Conservation (phyloP, 1,140 invertebrate genomes). For the Aphidius gifuensis region DNA sequence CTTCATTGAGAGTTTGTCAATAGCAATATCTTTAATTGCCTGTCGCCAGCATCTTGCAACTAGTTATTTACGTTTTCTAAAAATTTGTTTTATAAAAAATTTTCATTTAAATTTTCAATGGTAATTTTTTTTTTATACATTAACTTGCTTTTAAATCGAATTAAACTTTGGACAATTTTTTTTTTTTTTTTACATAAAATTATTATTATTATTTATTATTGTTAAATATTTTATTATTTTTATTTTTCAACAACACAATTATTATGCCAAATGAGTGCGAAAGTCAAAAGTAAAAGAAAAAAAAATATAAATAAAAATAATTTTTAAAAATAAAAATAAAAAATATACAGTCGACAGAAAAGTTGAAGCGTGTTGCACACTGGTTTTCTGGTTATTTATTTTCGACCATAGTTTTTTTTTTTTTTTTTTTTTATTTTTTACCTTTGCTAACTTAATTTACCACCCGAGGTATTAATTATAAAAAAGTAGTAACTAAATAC, state of each 20-base stretch:
- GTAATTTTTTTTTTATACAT: no score
- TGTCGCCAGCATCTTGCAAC: slow-evolving; percentile 4
- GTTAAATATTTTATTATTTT: no score
- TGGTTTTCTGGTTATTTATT: slow-evolving; percentile 40
- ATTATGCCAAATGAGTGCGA: no score
- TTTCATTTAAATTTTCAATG: no score
- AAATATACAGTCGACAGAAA: slow-evolving; percentile 37
- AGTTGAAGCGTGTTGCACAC: slow-evolving; percentile 24
- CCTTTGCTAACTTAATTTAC: slow-evolving; percentile 46
- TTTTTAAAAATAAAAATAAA: slow-evolving; percentile 16
- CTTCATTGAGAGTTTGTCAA: slow-evolving; percentile 30
- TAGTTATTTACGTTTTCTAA: no score
- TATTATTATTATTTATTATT: no score
- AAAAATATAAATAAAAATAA: slow-evolving; percentile 12
- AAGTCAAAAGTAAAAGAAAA: neutral
- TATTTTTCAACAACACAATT: no score
- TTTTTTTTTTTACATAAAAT: no score
- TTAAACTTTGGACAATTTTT: no score
- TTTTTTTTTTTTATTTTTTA: slow-evolving; percentile 36
- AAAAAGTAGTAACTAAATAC: slow-evolving; percentile 53
- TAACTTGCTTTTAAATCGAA: no score
- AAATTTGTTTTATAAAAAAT: no score
- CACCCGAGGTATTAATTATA: slow-evolving; percentile 52
- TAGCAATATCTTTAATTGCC: slow-evolving; percentile 29
- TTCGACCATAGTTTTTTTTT: no score